Conservation (phyloP, 23 tunicate genomes). For the Ciona savignyi region DNA sequence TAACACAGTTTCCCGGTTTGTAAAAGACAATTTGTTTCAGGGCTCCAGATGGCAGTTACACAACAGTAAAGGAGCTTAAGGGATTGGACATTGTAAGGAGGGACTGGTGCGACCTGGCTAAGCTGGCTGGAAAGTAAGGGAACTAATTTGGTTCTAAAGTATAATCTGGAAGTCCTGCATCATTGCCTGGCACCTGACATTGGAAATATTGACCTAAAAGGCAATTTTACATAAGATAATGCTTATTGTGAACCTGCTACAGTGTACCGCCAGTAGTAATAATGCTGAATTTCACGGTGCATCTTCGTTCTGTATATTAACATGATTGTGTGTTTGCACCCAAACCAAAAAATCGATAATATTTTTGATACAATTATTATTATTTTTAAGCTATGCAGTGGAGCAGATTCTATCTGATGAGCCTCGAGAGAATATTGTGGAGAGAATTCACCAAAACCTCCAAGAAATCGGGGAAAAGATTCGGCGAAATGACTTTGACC, state of each 20-base stretch:
- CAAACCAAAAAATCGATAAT: no score
- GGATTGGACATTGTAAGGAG: conserved; percentile 94
- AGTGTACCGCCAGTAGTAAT: no score
- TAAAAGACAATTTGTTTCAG: conserved; percentile 24
- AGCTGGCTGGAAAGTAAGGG: conserved; percentile 87
- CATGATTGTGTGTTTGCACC: no score
- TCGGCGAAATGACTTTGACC: conserved; percentile 20
- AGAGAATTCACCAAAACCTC: conserved; percentile 76
- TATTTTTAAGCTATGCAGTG: conserved; percentile 62
- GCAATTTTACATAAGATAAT: no score
- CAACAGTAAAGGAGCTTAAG: conserved; percentile 69
- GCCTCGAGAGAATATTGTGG: conserved; percentile 80
- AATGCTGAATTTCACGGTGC: no score
- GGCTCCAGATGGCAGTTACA: conserved; percentile 53
- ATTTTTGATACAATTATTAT: no score
- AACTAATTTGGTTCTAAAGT: no score
- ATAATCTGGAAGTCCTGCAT: no score
- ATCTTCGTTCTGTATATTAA: no score
- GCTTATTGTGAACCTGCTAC: no score
- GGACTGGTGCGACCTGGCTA: conserved; percentile 97
- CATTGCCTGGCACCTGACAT: no score
- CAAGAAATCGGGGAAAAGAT: conserved; percentile 64
- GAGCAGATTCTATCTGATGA: conserved; percentile 78
- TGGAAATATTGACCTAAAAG: no score
- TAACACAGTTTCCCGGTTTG: neutral